Evolutionary conservation across 2,797 vertebrate genomes (phyloP), one percentile per base, ranked within the genome.

Genomic region (Vireo griseus): DNA sequence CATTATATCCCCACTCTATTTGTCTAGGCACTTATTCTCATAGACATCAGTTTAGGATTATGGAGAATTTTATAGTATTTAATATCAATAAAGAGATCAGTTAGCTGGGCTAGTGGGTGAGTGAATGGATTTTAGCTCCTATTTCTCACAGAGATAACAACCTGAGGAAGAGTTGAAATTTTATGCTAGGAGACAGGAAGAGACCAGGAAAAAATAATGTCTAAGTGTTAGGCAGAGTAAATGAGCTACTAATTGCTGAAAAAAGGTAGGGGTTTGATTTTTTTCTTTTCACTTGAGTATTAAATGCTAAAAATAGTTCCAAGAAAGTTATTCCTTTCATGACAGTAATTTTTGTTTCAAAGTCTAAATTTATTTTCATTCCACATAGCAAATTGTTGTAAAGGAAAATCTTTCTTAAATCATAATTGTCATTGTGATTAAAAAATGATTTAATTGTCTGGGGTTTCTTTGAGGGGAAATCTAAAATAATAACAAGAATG

Each of bases 261-360:
- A 80, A 66, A 45, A 25, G 0, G 9, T 19, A 33, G 5, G 1
- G 1, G 0, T 8, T 16, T 9, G 17, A 0, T 19, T 26, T 74
- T 39, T 47, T 35, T 11, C 4, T 48, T 59, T 28, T 59, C 21
- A n/a, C 2, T 59, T 55, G 16, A 42, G 6, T 33, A n/a, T 48
- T 45, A 8, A 0, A 0, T 65, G 5, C 7, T 52, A 80, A 75
- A 86, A 14, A 19, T 42, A 48, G 3, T 5, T 51, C 9, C 12
- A 47, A 57, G 2, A 59, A 58, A 40, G 2, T 48, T 62, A 78
- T 39, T 80, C 6, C 0, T 48, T 69, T 50, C 9, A 54, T 69
- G 16, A 80, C 39, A 40, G 2, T 3, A 7, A 2, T 58, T 42
- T 86, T 52, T 83, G 5, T 50, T 67, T 84, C 20, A 63, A 74